These are phyloP conservation scores for Drosophila fuyamai DNA, from an alignment of 1,140 invertebrate genomes.

Conservation along the genomic window DNA sequence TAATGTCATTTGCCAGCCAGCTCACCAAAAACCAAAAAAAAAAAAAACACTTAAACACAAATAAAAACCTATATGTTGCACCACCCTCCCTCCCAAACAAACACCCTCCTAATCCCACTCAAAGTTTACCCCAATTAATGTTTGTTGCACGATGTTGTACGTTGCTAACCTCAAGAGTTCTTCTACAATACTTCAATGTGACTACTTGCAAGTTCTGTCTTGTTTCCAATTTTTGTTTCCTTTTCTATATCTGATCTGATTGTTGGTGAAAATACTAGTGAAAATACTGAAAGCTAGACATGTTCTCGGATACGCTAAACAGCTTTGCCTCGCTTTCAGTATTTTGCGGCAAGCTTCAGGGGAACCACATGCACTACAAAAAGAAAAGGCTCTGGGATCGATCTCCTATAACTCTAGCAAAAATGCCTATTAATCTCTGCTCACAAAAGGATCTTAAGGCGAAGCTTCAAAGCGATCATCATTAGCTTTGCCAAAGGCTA, in stretches of 20 bases:
- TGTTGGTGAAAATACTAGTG: slow-evolving; percentile 31
- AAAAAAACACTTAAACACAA: slow-evolving; percentile 26
- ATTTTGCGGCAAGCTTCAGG: slow-evolving; percentile 33
- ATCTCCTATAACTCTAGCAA: slow-evolving; percentile 4
- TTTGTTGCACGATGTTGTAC: slow-evolving; percentile 32
- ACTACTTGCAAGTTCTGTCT: slow-evolving; percentile 56
- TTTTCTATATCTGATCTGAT: slow-evolving; percentile 27
- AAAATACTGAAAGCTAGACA: slow-evolving; percentile 77
- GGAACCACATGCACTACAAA: slow-evolving; percentile 16
- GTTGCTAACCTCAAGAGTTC: slow-evolving; percentile 48
- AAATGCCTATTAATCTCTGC: slow-evolving; percentile 15
- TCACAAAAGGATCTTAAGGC: slow-evolving; percentile 17
- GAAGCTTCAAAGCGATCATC: slow-evolving; percentile 31
- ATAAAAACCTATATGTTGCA: slow-evolving; percentile 11
- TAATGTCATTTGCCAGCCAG: slow-evolving; percentile 58
- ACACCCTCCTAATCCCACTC: slow-evolving; percentile 1
- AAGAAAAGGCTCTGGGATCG: slow-evolving; percentile 11
- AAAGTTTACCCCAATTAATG: slow-evolving; percentile 18
- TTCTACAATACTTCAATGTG: slow-evolving; percentile 28
- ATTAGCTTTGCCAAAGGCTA: slow-evolving; percentile 40
- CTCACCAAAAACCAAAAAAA: slow-evolving; percentile 39
- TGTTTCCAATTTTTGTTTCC: slow-evolving; percentile 35
- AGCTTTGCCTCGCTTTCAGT: slow-evolving; percentile 66
- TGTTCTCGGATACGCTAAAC: slow-evolving; percentile 58
- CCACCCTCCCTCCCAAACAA: neutral